Base-by-base conservation (phyloP, 2,797 vertebrate genomes). In the Lepus townsendii region DNA sequence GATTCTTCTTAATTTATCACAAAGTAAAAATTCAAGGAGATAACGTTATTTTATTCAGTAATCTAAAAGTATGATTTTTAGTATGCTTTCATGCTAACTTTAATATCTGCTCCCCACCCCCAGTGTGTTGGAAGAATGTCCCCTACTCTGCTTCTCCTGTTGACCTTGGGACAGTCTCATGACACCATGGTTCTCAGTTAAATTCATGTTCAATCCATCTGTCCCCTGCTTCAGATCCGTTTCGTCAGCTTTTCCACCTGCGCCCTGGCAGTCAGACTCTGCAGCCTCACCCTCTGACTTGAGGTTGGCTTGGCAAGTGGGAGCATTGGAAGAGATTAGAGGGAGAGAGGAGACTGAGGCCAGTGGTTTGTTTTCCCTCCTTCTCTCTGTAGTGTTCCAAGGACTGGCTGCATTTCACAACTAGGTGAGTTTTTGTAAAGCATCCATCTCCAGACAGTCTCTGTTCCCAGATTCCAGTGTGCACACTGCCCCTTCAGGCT, bases 1-100 rank as follows among this genome's bases (percentile, higher is more conserved):
- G 54, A 82, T 85, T n/a, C 69, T 72, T 94, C 8, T 89, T 89
- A 76, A 77, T 71, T 71, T 63, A 85, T 72, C 47, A 76, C 32
- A 88, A 84, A 54, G 57, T 76, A 47, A 88, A 72, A 75, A 42
- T n/a, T 50, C 71, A 91, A 93, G 52, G 38, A 11, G 11, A 73
- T 60, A 32, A 63, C 65, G 38, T 66, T 77, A 50, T 50, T 88
- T 72, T 86, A 79, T 80, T 63, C 54, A 71, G 11, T 52, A 35
- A 73, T 82, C 16, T 71, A 32, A 63, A 91, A 69, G n/a, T 84
- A 2, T 69, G 10, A 26, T 42, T 80, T 83, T 57, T 83, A 50
- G 84, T 75, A 62, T 68, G 14, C 80, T 80, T n/a, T 38, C 89
- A 69, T 69, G 24, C 73, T 71, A 50, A 60, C 54, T 71, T 68